Evolutionary conservation across 2,888 invertebrate species (phyloP).

Genomic region (Thelaira solivaga): DNA sequence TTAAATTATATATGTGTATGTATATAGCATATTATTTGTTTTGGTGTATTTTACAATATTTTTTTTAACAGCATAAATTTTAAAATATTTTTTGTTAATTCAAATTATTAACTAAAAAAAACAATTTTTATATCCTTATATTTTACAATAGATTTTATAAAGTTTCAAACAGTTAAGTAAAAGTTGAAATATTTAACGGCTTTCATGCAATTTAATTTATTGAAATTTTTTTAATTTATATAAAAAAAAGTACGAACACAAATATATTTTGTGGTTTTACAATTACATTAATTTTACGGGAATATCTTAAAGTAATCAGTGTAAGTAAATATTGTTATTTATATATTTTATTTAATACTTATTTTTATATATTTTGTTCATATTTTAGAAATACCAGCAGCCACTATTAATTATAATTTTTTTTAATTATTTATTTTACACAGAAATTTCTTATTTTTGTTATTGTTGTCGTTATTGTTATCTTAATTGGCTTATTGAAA

Average conservation of each 20-base stretch:
- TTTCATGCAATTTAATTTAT: constrained; percentile 57
- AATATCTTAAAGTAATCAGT: constrained; percentile 1
- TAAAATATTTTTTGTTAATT: constrained; percentile 17
- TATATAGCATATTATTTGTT: neutral
- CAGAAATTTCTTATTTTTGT: neutral
- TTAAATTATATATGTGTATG: neutral
- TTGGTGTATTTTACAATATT: constrained; percentile 2
- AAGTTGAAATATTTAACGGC: constrained; percentile 25
- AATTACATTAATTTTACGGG: neutral
- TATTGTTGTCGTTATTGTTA: neutral
- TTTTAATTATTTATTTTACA: constrained; percentile 9
- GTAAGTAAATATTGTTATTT: neutral
- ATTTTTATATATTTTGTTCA: constrained; percentile 2
- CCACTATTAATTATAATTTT: constrained; percentile 15
- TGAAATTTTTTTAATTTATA: neutral
- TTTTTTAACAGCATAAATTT: constrained; percentile 34
- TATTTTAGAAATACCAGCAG: constrained; percentile 49
- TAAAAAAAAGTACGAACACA: too few species aligned
- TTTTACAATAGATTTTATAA: constrained; percentile 12
- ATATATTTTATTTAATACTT: neutral
- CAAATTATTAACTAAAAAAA: neutral
- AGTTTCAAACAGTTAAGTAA: neutral
- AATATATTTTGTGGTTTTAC: too few species aligned
- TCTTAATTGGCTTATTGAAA: constrained; percentile 54
- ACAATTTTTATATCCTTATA: neutral